Percentiles rank a stretch among this genome's conserved stretches.
Evolutionary conservation across 2,888 invertebrate genomes (phyloP).

Genomic region (Aspidiotus rigidus): DNA sequence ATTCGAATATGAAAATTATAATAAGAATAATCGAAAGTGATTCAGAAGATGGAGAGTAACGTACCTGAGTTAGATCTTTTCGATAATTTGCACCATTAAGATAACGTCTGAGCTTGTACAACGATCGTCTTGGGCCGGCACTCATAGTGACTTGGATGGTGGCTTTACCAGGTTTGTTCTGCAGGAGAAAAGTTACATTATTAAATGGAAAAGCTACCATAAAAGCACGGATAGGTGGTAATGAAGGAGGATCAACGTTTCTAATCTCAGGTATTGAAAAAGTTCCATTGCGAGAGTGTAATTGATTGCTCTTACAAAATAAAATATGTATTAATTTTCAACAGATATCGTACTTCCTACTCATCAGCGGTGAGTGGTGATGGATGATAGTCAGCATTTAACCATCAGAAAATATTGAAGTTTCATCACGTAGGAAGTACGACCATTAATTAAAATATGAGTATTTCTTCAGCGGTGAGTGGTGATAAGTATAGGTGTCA

Average conservation of each 20-base stretch:
- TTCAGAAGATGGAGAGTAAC: neutral
- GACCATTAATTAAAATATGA: too few species aligned
- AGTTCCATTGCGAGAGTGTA: too few species aligned
- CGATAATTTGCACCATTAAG: conserved; percentile 75
- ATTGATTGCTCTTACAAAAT: too few species aligned
- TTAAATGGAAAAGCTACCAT: neutral
- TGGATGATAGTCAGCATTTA: conserved; percentile 18
- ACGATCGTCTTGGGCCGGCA: conserved; percentile 75
- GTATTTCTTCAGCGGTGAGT: conserved; percentile 30
- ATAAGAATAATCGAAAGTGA: neutral
- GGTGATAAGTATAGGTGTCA: conserved; percentile 26
- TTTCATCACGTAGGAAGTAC: too few species aligned
- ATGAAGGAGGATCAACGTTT: too few species aligned
- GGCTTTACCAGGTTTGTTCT: conserved; percentile 70
- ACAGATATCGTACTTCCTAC: neutral
- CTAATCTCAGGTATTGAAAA: too few species aligned
- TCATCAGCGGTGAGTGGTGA: conserved; percentile 28
- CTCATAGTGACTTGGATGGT: conserved; percentile 71
- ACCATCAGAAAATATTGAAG: conserved; percentile 3
- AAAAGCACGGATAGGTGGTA: conserved; percentile 1
- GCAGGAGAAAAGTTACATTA: conserved; percentile 38
- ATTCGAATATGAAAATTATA: neutral
- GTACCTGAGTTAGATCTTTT: conserved; percentile 71
- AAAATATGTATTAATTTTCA: neutral
- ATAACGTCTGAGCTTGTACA: conserved; percentile 73